Conservation (phyloP, 2,113 vertebrate genomes). For the Coreoperca whiteheadi region DNA sequence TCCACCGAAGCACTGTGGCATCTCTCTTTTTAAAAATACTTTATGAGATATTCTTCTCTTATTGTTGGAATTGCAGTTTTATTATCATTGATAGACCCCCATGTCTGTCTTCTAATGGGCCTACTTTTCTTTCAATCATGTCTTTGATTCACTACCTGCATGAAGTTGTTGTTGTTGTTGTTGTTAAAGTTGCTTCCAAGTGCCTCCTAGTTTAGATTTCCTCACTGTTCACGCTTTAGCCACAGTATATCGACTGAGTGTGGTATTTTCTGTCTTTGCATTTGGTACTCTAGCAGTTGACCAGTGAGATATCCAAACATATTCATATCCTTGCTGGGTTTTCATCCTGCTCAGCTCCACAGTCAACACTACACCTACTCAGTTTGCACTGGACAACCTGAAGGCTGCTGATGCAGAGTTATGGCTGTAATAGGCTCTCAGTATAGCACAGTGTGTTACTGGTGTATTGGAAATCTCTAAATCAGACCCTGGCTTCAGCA, state of each 20-base stretch:
- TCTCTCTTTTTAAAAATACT: neutral
- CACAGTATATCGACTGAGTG: neutral
- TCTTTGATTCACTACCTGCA: neutral
- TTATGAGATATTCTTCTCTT: neutral
- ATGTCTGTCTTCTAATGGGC: neutral
- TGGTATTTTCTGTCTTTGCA: neutral
- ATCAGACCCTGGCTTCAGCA: constrained; percentile 34
- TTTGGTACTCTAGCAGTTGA: neutral
- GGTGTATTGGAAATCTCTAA: constrained; percentile 58
- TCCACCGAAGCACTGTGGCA: neutral
- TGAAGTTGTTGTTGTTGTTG: too few relatives aligned
- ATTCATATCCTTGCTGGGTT: neutral
- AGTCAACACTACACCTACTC: neutral
- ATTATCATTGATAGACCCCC: neutral
- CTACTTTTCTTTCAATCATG: neutral
- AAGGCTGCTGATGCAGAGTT: constrained; percentile 47
- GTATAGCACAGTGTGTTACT: constrained; percentile 19
- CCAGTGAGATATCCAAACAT: neutral
- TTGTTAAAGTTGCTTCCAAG: neutral
- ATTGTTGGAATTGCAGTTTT: neutral
- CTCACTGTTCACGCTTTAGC: neutral
- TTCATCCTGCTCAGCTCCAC: neutral
- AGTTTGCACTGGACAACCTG: neutral
- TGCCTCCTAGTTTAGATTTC: too few relatives aligned
- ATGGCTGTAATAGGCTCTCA: constrained; percentile 18